Evolutionary conservation across 2,888 invertebrate species (phyloP), one percentile per base, ranked within the genome.

Genomic region (Epirrhoe alternata): DNA sequence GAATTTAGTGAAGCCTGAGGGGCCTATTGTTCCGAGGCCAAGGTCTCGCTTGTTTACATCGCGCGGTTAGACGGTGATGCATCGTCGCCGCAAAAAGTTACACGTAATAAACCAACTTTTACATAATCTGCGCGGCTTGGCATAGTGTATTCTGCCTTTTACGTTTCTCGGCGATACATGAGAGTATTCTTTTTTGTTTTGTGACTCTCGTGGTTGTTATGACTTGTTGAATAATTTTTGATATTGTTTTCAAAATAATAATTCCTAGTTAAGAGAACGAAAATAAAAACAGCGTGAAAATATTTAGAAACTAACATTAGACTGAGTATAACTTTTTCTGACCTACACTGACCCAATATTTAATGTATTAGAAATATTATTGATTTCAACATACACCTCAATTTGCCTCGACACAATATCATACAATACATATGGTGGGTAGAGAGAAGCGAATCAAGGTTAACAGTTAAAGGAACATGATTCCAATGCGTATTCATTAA

Each of bases 11-110:
- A 83, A 86, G 86, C 86, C 87, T 83, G 80, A 84, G 86, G 85
- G 86, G 81, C 83, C 88, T 83, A 91, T 91, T 92, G 90, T 92
- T 83, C 80, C 79, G 86, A 85, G 90, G 91, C 90, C 92, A 92
- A 93, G 92, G 92, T 81, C 89, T 82, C 72, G 57, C 77, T 82
- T 93, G 92, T 93, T 93, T 92, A 92, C 90, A 86, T 84, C 84
- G 84, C 81, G 75, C 72, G 79, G 78, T 77, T 76, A 76, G 72
- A 70, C 78, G 78, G 77, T 84, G 79, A 83, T 86, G 82, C 85
- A 83, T 84, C 80, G 77, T 62, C 60, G 68, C 65, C 72, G 78
- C 77, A 75, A 78, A 80, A 80, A 77, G 67, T 77, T 75, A 66
- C 76, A 78, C 77, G 66, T 70, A 66, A 69, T 71, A 60, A 24